phyloP scores from a whole-genome alignment of 1,140 invertebrate species.

The Drosophila grimshawi region DNA sequence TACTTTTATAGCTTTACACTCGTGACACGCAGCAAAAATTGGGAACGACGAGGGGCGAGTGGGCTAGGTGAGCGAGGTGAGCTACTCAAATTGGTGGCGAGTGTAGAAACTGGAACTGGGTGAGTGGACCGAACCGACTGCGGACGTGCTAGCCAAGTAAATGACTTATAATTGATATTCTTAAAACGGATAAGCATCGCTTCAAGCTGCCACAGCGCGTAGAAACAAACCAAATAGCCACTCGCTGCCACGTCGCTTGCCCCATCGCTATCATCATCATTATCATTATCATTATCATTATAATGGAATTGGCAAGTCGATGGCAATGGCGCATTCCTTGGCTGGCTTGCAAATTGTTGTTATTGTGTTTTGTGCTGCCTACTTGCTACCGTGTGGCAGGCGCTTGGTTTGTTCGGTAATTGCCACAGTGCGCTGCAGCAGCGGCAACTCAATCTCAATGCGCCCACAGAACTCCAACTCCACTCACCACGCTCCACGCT shows the following conservation, averaged over 20 bases:
- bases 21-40: constrained; percentile 11
- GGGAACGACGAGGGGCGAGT: background rate
- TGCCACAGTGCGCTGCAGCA: constrained; percentile 40
- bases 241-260: background rate
- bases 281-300: constrained; percentile 73
- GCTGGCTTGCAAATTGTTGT: constrained; percentile 56
- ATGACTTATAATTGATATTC: constrained; percentile 84
- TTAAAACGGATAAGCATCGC: constrained; percentile 79
- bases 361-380: constrained; percentile 32
- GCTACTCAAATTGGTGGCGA: background rate
- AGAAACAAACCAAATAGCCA: background rate
- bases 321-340: constrained; percentile 40
- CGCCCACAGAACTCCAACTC: constrained; percentile 44
- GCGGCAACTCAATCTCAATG: constrained; percentile 69
- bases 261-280: constrained; percentile 23
- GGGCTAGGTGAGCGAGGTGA: background rate
- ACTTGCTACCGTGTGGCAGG: constrained; percentile 56
- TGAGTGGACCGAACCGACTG: constrained; percentile 51
- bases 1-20: constrained; percentile 82
- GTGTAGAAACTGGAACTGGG: constrained; percentile 57
- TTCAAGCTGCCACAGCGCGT: background rate
- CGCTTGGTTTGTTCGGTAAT: constrained; percentile 65
- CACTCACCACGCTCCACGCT: constrained; percentile 29
- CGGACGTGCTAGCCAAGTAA: constrained; percentile 74
- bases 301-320: constrained; percentile 66